phyloP scores from a whole-genome alignment of 1,140 invertebrate species.

The Panonychus citri region DNA sequence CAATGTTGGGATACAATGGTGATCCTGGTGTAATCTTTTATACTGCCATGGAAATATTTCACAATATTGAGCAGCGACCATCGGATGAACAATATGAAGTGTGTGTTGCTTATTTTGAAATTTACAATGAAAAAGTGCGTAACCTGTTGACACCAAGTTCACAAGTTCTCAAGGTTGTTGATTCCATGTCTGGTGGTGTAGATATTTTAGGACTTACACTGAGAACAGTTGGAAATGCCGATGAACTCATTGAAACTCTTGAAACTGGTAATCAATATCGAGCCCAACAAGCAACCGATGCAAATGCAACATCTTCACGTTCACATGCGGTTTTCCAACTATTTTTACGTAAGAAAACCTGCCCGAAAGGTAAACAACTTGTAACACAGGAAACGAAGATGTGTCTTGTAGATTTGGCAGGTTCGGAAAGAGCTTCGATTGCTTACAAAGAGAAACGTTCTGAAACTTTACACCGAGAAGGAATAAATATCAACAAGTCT shows the following conservation, averaged over 20 bases:
- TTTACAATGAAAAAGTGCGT: slow-evolving; percentile 21
- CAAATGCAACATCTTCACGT: slow-evolving; percentile 82
- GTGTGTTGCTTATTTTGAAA: slow-evolving; percentile 29
- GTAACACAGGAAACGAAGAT: slow-evolving; percentile 9
- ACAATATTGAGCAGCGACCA: slow-evolving; percentile 32
- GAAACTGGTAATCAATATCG: slow-evolving; percentile 67
- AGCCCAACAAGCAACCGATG: slow-evolving; percentile 90
- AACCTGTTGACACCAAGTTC: slow-evolving; percentile 9
- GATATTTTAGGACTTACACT: slow-evolving; percentile 60
- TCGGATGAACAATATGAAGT: slow-evolving; percentile 15
- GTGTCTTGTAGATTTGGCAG: slow-evolving; percentile 9
- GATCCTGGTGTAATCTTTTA: slow-evolving; percentile 74
- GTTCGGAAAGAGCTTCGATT: slow-evolving; percentile 45
- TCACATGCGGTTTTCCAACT: slow-evolving; percentile 90
- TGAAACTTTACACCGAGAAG: slow-evolving; percentile 31
- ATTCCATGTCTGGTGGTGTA: slow-evolving; percentile 57
- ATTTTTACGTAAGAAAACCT: slow-evolving; percentile 17
- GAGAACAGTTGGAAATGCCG: slow-evolving; percentile 42
- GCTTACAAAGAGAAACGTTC: slow-evolving; percentile 32
- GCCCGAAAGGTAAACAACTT: slow-evolving; percentile 6
- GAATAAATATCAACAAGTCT: slow-evolving; percentile 81
- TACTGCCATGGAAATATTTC: slow-evolving; percentile 63
- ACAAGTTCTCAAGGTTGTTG: slow-evolving; percentile 41
- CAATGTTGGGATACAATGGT: slow-evolving; percentile 69
- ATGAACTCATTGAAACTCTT: slow-evolving; percentile 58